These are phyloP conservation scores for Oscheius sp. DNA, from an alignment of 2,888 invertebrate species.

Conservation along the genomic window DNA sequence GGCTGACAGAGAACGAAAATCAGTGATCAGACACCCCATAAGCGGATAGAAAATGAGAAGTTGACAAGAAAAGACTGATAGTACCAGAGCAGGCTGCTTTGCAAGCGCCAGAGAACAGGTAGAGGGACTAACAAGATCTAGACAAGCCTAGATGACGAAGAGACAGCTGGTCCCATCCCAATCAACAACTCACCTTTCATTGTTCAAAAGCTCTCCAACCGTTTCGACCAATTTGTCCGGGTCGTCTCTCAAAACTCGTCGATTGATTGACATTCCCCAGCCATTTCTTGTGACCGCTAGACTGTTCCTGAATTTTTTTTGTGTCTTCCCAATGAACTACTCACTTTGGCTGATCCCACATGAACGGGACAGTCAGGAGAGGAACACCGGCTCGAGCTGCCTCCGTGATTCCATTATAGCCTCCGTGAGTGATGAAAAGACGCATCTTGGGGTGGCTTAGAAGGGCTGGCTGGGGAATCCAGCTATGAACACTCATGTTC, in stretches of 20 bases:
- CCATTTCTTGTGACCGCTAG: slow-evolving; percentile 57
- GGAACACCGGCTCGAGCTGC: slow-evolving; percentile 61
- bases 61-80: no score
- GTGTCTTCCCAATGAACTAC: slow-evolving; percentile 2
- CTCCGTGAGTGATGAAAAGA: slow-evolving; percentile 65
- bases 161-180: neutral
- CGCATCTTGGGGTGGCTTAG: slow-evolving; percentile 56
- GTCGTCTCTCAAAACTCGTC: slow-evolving; percentile 41
- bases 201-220: slow-evolving; percentile 44
- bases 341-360: slow-evolving; percentile 52
- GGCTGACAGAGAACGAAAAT: neutral
- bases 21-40: no score
- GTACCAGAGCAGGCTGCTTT: no score
- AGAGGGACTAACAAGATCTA: no score
- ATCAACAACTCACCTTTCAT: slow-evolving; percentile 33
- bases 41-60: no score
- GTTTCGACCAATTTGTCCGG: slow-evolving; percentile 40
- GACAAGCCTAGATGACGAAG: no score
- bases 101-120: no score
- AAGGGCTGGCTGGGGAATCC: slow-evolving; percentile 57
- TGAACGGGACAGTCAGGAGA: slow-evolving; percentile 52
- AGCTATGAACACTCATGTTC: slow-evolving; percentile 50
- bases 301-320: slow-evolving; percentile 46
- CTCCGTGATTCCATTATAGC: slow-evolving; percentile 67
- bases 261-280: slow-evolving; percentile 58